Base-by-base conservation (phyloP, 2,113 vertebrate species). In the Daboia siamensis region DNA sequence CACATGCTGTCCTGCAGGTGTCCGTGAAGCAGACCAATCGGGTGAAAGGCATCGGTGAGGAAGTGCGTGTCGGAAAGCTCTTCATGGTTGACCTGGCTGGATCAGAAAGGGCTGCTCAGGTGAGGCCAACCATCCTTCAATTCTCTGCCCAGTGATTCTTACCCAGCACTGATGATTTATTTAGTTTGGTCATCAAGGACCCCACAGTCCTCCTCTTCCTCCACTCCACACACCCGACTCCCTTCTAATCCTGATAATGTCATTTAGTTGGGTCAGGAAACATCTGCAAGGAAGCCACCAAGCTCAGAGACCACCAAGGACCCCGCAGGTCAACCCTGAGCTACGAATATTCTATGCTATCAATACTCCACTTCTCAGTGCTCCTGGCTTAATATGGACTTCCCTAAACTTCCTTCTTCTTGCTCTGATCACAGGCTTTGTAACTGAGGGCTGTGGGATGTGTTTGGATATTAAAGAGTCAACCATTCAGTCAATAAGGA, bases 81-180 rank as follows among this genome's bases (percentile, higher is more conserved):
- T 99, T 99, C 96, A 98, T 99, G 98, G 98, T 99, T 0, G 98
- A 99, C 96, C 98, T 99, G 29, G 99, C 99, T 0, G 98, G 98
- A n/a, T 99, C 99, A 0, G 98, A 99, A 93, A 96, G 98, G 0
- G 98, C 98, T 0, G 98, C 98, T 3, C 98, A 99, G 98, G 99
- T 99, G 15, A 74, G n/a, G 69, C 33, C 69, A 33, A 17, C 13
- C 69, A 74, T 20, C 5, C n/a, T 33, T 74, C n/a, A 17, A 6
- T 74, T 69, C 64, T 69, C 26, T 64, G 4, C 26, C 61, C 61
- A 64, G 29, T 12, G 11, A 64, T 29, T 29, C 3, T 3, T 29
- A 24, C 26, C 61, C 12, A 64, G 26, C 26, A 29, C 61, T 57
- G 56, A 57, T 57, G 8, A 29, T 21, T 64, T 10, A 4, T 11